Conservation (phyloP, 2,113 vertebrate genomes). For the Petrocephalus zakoni region DNA sequence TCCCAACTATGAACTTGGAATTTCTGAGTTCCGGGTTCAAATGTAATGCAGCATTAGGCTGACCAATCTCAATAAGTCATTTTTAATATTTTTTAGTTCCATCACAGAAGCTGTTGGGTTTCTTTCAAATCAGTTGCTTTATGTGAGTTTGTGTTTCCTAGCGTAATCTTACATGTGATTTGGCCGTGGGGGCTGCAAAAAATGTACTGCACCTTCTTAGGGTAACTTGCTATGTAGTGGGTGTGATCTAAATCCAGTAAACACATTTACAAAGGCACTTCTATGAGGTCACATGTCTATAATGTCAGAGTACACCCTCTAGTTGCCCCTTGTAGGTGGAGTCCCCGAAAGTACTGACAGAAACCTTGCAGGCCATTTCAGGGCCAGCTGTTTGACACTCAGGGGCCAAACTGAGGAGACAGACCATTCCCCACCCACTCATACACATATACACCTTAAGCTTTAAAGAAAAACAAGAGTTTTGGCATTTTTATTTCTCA, state of each 20-base stretch:
- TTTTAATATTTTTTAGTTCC: too few species aligned
- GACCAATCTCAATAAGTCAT: too few species aligned
- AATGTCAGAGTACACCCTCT: not conserved
- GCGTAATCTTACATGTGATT: not conserved
- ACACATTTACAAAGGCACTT: not conserved
- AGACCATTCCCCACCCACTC: too few species aligned
- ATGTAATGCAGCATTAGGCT: too few species aligned
- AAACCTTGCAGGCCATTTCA: not conserved
- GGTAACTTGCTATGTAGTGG: not conserved
- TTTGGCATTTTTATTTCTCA: too few species aligned
- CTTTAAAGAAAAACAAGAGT: too few species aligned
- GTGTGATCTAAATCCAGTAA: not conserved
- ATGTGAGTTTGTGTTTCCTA: too few species aligned
- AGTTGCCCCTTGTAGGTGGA: not conserved
- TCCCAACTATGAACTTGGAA: too few species aligned
- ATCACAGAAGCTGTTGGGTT: not conserved
- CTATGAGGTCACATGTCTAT: not conserved
- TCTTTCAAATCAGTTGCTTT: not conserved
- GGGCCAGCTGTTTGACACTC: not conserved
- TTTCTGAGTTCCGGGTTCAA: too few species aligned
- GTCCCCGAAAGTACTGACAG: not conserved
- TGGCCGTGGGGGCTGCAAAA: not conserved
- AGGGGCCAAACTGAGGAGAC: too few species aligned
- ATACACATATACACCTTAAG: not conserved
- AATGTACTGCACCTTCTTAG: not conserved